Evolutionary conservation across 2,797 vertebrate species (phyloP).

Genomic region (Vespertilio murinus): DNA sequence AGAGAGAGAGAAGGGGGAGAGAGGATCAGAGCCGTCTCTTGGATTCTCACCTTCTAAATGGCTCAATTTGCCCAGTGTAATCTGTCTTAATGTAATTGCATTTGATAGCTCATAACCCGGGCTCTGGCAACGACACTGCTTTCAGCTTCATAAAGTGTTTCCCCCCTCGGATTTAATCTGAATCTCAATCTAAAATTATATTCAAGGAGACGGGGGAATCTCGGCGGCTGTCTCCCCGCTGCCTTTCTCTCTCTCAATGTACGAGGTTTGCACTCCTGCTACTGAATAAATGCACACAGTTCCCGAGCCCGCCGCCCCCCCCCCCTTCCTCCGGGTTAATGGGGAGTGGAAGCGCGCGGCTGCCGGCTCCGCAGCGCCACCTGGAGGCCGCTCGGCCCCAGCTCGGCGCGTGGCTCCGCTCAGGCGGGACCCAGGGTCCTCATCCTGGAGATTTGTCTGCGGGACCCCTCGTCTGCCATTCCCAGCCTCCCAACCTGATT

Average conservation of each 20-base stretch:
- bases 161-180: slow-evolving; percentile 88
- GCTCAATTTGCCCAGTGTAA: slow-evolving; percentile 87
- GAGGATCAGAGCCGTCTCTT: slow-evolving; percentile 84
- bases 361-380: slow-evolving; percentile 85
- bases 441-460: background rate
- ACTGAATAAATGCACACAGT: slow-evolving; percentile 93
- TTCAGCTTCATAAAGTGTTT: slow-evolving; percentile 85
- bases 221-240: slow-evolving; percentile 80
- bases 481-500: background rate
- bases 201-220: slow-evolving; percentile 84
- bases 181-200: slow-evolving; percentile 91
- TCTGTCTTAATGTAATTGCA: slow-evolving; percentile 88
- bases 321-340: slow-evolving; percentile 78
- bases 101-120: slow-evolving; percentile 86
- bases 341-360: slow-evolving; percentile 71
- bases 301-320: slow-evolving; percentile 85
- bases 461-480: background rate
- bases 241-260: slow-evolving; percentile 88
- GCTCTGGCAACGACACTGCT: slow-evolving; percentile 84
- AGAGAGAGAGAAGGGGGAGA: slow-evolving; percentile 67
- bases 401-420: background rate
- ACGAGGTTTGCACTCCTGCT: slow-evolving; percentile 89
- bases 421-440: background rate
- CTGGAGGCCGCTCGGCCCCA: slow-evolving; percentile 79
- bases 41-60: slow-evolving; percentile 87